Base-by-base conservation (phyloP, 2,888 invertebrate species). In the Sicus ferrugineus region DNA sequence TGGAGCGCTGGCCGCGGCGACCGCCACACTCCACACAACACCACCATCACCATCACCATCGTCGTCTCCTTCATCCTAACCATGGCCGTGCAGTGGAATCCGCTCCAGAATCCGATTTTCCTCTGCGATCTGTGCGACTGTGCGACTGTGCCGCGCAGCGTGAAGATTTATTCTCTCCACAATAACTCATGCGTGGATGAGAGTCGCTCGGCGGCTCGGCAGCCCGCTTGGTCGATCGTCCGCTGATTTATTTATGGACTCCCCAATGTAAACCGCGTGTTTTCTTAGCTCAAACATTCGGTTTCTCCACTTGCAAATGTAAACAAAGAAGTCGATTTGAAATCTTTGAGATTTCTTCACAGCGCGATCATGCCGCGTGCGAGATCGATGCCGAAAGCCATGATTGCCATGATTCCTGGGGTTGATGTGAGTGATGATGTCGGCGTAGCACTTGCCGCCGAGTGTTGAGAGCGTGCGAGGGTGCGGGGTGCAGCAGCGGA, bases 111-210 rank as follows among this genome's bases (percentile, higher is more conserved):
- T n/a, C n/a, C n/a, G n/a, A n/a, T n/a, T n/a, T 63, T 62, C 34
- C 23, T 30, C 19, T 65, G 26, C n/a, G n/a, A n/a, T 48, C 46
- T 28, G 28, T 19, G 21, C 67, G 50, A 54, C 66, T 34, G 66
- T 54, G 19, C 38, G 48, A 48, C 19, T 19, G n/a, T n/a, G 75
- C 74, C 77, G 73, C 76, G 70, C 73, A 74, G 74, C 77, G 74
- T 74, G 78, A 83, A 83, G 82, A 82, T 82, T 82, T 82, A 83
- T 82, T 77, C 80, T 74, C 74, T 77, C 72, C 73, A 76, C 72
- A 67, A 75, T 72, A 75, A 75, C 75, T 80, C 82, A 80, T 77
- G 81, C 81, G 79, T 79, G 75, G 76, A 76, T 69, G 59, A 50
- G 71, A 66, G 68, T 68, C 73, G 63, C 28, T 67, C 64, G 50